A percentile compares a stretch with the other conserved stretches of the same genome.
These are phyloP conservation scores for Sepioteuthis lessoniana DNA, from an alignment of 2,888 invertebrate species.

Conservation along the genomic window DNA sequence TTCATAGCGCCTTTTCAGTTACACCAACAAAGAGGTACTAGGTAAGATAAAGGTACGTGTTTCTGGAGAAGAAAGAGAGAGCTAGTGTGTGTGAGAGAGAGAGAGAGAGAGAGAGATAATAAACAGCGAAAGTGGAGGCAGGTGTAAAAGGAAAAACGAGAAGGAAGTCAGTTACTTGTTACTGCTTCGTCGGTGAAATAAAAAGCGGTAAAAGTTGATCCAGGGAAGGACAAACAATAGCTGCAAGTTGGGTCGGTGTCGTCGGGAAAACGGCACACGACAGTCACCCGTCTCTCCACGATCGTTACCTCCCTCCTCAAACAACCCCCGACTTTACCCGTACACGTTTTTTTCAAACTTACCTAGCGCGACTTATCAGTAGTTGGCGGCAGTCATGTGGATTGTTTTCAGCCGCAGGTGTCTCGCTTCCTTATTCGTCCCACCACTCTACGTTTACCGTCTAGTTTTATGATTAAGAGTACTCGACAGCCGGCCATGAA, in stretches of 20 bases:
- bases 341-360: not conserved
- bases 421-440: not conserved
- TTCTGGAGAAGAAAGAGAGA: not conserved
- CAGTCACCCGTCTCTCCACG: constrained; percentile 3
- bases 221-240: not conserved
- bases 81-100: not conserved
- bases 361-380: not conserved
- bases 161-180: not conserved
- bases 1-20: no score
- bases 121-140: not conserved
- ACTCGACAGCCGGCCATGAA: not conserved
- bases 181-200: not conserved
- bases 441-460: not conserved
- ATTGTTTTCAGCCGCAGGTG: constrained; percentile 4
- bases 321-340: no score
- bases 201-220: not conserved
- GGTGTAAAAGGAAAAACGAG: not conserved
- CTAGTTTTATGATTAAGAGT: not conserved
- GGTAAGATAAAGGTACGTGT: no score
- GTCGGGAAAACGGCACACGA: not conserved
- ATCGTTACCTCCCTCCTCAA: not conserved
- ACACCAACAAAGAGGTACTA: no score
- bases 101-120: not conserved
- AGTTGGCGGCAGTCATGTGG: not conserved
- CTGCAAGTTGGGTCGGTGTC: not conserved